Evolutionary conservation across 2,113 vertebrate species (phyloP).

Genomic region (Urocynchramus pylzowi): DNA sequence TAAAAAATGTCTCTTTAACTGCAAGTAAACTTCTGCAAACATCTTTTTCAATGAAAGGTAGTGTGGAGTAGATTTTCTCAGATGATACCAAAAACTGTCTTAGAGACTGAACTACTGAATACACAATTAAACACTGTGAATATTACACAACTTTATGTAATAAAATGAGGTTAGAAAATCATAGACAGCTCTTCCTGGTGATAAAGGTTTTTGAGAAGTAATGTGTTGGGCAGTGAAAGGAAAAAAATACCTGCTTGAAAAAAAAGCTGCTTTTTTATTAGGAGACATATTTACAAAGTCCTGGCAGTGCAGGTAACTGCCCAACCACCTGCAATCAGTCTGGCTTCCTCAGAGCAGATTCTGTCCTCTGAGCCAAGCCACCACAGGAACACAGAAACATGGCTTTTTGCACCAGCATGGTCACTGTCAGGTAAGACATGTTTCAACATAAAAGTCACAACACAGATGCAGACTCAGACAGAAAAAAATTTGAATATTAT

Average conservation of each 20-base stretch:
- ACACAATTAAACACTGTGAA: not conserved
- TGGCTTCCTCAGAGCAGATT: not conserved
- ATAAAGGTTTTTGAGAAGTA: not conserved
- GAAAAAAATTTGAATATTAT: not conserved
- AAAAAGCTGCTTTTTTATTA: not conserved
- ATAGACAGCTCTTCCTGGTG: not conserved
- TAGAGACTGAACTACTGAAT: not conserved
- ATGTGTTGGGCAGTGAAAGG: not conserved
- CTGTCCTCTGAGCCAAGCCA: not conserved
- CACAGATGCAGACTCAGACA: not conserved
- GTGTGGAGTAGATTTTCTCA: not conserved
- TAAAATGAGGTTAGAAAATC: not conserved
- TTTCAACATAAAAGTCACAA: not conserved
- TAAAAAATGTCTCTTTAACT: conserved; percentile 31
- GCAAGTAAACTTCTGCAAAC: conserved; percentile 3
- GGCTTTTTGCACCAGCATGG: not conserved
- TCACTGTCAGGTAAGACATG: not conserved
- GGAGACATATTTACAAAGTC: not conserved
- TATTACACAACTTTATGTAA: not conserved
- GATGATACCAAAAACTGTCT: not conserved
- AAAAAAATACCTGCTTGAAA: not conserved
- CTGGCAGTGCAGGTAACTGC: not conserved
- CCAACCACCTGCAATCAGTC: not conserved
- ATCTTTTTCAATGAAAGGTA: not conserved
- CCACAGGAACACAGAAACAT: not conserved